phyloP scores from a whole-genome alignment of 2,113 vertebrate species.

The Muntiacus reevesi region DNA sequence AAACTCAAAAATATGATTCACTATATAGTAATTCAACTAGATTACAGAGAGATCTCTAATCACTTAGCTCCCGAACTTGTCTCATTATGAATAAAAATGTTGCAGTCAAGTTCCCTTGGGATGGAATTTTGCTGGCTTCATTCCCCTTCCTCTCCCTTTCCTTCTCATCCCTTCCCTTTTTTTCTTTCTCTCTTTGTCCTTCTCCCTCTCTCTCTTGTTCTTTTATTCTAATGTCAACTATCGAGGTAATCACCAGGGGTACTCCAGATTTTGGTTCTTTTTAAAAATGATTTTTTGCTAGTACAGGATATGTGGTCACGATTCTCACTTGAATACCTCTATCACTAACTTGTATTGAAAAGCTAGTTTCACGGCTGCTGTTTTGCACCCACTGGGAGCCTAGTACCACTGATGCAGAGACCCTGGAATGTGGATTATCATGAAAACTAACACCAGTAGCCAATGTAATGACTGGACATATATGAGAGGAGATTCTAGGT shows the following conservation, averaged over 20 bases:
- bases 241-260: not conserved
- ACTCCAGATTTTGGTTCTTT: not conserved
- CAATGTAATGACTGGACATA: not conserved
- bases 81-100: not conserved
- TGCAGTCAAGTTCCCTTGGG: not conserved
- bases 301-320: not conserved
- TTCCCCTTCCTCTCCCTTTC: not conserved
- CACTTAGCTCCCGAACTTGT: not conserved
- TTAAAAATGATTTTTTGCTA: not conserved
- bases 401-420: not conserved
- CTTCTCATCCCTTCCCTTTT: accelerated
- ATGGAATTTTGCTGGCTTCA: not conserved
- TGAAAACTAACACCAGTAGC: not conserved
- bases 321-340: not conserved
- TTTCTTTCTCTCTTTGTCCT: not conserved
- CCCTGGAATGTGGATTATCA: not conserved
- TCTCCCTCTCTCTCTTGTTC: not conserved
- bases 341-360: not conserved
- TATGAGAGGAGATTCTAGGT: not conserved
- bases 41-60: not conserved
- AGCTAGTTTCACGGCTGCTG: not conserved
- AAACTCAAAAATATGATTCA: not conserved
- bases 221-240: not conserved
- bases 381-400: not conserved
- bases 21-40: not conserved